These are phyloP conservation scores for Tetramorium parvispinum DNA, from an alignment of 1,140 invertebrate species.

Conservation along the genomic window DNA sequence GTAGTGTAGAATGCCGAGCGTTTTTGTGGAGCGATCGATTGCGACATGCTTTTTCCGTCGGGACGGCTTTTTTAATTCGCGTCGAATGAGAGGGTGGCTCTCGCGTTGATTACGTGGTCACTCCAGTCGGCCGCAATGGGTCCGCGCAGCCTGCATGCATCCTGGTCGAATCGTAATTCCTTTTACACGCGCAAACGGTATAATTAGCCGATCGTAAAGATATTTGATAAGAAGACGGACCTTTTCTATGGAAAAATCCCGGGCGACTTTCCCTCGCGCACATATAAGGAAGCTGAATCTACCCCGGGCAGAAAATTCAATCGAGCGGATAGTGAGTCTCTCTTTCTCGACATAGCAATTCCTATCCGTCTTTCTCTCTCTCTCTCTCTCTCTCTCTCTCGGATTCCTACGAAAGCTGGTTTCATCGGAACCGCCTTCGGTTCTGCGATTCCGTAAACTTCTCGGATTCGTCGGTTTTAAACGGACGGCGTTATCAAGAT, in stretches of 20 bases:
- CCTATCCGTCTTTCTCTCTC: background rate
- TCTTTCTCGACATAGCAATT: constrained; percentile 35
- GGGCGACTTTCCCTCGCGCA: constrained; percentile 37
- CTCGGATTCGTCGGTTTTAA: background rate
- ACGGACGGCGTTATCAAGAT: background rate
- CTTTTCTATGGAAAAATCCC: constrained; percentile 28
- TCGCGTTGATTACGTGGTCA: constrained; percentile 56
- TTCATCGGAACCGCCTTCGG: constrained; percentile 13
- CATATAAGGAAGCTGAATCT: constrained; percentile 7
- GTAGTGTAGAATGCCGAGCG: constrained; percentile 35
- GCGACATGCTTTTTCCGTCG: background rate
- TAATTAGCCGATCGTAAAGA: constrained; percentile 45
- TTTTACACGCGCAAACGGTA: constrained; percentile 24
- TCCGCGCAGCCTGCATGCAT: constrained; percentile 6
- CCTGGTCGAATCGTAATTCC: constrained; percentile 70
- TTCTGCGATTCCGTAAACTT: background rate
- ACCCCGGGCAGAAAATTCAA: constrained; percentile 37
- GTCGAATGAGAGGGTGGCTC: background rate
- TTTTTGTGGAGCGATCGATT: constrained; percentile 27
- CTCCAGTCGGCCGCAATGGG: constrained; percentile 59
- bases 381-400: background rate
- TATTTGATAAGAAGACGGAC: background rate
- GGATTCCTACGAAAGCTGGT: constrained; percentile 18
- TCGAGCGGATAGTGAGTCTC: constrained; percentile 29
- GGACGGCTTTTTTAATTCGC: constrained; percentile 13